These are phyloP conservation scores for Solenopsis invicta DNA, from an alignment of 1,140 invertebrate genomes.

Conservation along the genomic window DNA sequence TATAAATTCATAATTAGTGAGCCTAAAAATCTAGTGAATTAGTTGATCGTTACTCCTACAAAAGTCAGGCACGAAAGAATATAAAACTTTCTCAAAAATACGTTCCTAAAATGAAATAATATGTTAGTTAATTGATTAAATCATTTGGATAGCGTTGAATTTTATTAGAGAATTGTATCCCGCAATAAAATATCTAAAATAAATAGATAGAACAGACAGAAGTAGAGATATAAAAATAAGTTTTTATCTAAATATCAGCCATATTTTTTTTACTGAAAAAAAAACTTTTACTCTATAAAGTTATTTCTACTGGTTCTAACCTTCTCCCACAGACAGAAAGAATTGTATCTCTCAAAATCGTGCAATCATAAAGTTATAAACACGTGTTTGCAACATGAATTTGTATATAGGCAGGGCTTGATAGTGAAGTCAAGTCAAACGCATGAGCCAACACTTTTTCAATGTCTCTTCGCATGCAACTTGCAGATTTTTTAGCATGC, in stretches of 20 bases:
- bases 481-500: constrained; percentile 30
- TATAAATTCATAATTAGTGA: too few relatives aligned
- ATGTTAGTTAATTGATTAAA: background rate
- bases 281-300: background rate
- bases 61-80: too few relatives aligned
- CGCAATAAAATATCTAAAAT: too few relatives aligned
- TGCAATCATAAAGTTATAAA: background rate
- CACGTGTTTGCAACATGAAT: constrained; percentile 18
- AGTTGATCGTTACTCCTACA: too few relatives aligned
- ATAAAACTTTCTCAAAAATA: background rate
- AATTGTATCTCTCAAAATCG: background rate
- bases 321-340: background rate
- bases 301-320: background rate
- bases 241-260: background rate
- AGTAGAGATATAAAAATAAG: background rate
- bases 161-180: background rate
- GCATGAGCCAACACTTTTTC: constrained; percentile 17
- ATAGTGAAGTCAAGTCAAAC: background rate
- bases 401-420: constrained; percentile 9
- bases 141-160: background rate
- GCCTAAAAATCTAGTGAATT: too few relatives aligned
- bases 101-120: background rate
- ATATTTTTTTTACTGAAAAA: background rate
- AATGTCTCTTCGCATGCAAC: constrained; percentile 38
- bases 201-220: too few relatives aligned